phyloP scores from a whole-genome alignment of 2,888 invertebrate species.

The Lamellibrachia columna region DNA sequence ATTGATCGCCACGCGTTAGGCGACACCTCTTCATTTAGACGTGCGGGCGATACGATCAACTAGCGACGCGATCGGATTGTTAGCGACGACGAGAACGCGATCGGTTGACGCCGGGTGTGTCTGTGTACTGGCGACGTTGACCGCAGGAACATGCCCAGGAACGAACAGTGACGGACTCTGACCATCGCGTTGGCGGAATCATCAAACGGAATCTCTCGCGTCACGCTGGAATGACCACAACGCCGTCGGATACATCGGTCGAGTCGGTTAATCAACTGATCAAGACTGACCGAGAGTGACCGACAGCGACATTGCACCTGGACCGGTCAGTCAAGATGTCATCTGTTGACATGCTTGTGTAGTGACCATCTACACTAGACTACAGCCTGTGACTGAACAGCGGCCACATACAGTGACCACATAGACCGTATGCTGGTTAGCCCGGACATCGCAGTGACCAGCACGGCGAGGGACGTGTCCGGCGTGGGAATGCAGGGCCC shows the following conservation, averaged over 20 bases:
- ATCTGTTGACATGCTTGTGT: neutral
- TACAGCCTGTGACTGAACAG: neutral
- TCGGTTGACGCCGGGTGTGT: neutral
- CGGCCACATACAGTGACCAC: neutral
- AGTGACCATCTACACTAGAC: neutral
- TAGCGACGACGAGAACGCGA: neutral
- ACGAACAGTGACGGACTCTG: neutral
- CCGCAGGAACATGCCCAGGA: neutral
- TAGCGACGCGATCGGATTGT: slow-evolving; percentile 4
- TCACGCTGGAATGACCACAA: neutral
- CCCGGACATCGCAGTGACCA: neutral
- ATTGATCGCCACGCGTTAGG: neutral
- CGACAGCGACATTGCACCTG: neutral
- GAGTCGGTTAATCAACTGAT: neutral
- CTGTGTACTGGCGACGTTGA: neutral
- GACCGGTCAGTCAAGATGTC: neutral
- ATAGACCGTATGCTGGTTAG: slow-evolving; percentile 9
- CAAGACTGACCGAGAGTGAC: slow-evolving; percentile 8
- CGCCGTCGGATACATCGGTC: neutral
- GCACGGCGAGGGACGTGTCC: neutral
- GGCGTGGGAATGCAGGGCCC: neutral
- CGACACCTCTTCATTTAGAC: slow-evolving; percentile 9
- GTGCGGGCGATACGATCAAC: slow-evolving; percentile 5
- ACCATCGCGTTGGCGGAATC: neutral
- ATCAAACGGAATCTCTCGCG: too few species aligned